phyloP scores from a whole-genome alignment of 2,797 vertebrate species.

The Garrulus glandarius region DNA sequence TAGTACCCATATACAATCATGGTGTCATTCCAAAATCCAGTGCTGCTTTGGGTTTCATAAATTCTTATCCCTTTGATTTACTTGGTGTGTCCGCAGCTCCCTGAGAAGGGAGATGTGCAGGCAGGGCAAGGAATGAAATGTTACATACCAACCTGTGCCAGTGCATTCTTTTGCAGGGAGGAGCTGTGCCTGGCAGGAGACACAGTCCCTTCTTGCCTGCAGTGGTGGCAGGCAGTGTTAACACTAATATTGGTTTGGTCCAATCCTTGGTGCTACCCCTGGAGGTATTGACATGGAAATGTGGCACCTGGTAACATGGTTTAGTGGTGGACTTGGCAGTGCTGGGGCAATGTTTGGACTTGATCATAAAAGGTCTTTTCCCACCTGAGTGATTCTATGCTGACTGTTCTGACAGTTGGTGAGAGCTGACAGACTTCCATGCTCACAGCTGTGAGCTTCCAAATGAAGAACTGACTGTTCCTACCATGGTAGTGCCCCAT shows the following conservation, averaged over 20 bases:
- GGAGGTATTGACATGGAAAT: fast-evolving
- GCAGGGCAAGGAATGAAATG: not conserved
- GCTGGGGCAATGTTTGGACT: not conserved
- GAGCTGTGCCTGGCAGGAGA: not conserved
- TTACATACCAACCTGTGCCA: not conserved
- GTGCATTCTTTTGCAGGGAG: not conserved
- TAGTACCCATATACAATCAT: conserved; percentile 48
- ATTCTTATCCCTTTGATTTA: conserved; percentile 57
- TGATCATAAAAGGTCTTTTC: not conserved
- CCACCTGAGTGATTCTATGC: too few relatives aligned
- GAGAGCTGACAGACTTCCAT: not conserved
- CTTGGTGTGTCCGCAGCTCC: not conserved
- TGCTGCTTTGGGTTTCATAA: conserved; percentile 46
- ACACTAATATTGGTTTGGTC: not conserved
- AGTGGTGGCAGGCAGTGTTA: fast-evolving
- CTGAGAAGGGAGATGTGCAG: not conserved
- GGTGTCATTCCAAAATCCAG: conserved; percentile 44
- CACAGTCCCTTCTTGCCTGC: not conserved
- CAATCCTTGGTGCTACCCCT: not conserved
- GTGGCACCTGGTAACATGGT: not conserved
- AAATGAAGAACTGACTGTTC: not conserved
- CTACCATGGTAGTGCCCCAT: not conserved
- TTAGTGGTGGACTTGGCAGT: not conserved
- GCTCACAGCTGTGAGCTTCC: not conserved
- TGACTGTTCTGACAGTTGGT: not conserved